Percentiles rank a stretch among this genome's conserved stretches.
Conservation (phyloP, 2,888 invertebrate species). For the Ectemnius lituratus region DNA sequence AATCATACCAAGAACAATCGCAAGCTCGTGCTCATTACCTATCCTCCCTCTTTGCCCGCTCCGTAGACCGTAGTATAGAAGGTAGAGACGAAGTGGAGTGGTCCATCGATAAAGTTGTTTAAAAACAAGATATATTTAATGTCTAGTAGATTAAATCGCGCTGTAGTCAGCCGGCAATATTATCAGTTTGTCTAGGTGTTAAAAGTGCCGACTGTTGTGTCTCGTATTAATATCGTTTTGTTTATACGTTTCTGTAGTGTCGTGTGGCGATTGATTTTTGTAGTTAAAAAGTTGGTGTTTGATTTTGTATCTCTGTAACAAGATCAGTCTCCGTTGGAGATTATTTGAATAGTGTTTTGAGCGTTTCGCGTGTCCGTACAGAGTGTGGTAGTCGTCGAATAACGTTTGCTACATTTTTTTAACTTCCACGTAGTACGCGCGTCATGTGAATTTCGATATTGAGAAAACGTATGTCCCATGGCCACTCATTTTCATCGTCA, state of each 20-base stretch:
- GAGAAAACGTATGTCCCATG: conserved; percentile 63
- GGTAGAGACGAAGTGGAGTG: conserved; percentile 47
- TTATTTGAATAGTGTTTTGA: too few species aligned
- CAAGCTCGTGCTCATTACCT: conserved; percentile 51
- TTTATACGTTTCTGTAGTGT: conserved; percentile 22
- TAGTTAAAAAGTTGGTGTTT: conserved; percentile 27
- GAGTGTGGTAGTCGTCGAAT: not conserved
- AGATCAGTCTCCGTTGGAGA: not conserved
- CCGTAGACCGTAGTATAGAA: conserved; percentile 55
- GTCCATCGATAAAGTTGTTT: conserved; percentile 28
- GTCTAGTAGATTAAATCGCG: not conserved
- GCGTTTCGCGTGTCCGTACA: not conserved
- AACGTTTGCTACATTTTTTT: not conserved
- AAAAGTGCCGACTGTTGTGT: conserved; percentile 19
- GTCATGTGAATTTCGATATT: conserved; percentile 13
- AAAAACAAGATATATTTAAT: conserved; percentile 2
- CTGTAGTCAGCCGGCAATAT: not conserved
- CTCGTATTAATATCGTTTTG: conserved; percentile 22
- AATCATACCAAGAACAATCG: conserved; percentile 26
- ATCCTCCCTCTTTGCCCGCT: conserved; percentile 45
- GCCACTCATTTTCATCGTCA: conserved; percentile 46
- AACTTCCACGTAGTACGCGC: not conserved
- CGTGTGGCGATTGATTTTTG: conserved; percentile 25
- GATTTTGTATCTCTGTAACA: conserved; percentile 14
- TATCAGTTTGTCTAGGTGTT: conserved; percentile 19